These are phyloP conservation scores for Porites australiensis DNA, from an alignment of 64 coral and sea anemone species.

Conservation along the genomic window DNA sequence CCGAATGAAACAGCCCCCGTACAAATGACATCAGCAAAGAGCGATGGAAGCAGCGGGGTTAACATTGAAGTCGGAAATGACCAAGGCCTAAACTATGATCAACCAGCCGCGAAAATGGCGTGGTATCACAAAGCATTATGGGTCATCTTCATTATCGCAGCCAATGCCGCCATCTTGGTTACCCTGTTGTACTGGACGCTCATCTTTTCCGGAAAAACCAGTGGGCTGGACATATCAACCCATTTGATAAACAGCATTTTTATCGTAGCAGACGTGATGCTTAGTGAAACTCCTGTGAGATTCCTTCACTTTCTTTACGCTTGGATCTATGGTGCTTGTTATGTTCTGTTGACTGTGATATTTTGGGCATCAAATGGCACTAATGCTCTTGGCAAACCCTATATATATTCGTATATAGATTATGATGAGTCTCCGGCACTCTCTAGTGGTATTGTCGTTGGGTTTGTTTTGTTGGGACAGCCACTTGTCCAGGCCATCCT, in stretches of 20 bases:
- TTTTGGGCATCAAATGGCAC: conserved; percentile 73
- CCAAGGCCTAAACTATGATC: not conserved
- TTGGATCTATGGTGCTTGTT: conserved; percentile 40
- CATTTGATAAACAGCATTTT: conserved; percentile 76
- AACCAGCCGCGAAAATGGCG: conserved; percentile 18
- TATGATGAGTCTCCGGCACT: conserved; percentile 58
- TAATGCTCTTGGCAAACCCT: conserved; percentile 44
- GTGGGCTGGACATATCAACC: conserved; percentile 65
- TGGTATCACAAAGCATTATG: conserved; percentile 84
- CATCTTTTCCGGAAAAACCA: conserved; percentile 2
- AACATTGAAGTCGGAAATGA: conserved; percentile 21
- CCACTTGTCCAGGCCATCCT: conserved; percentile 63
- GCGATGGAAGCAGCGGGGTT: not conserved
- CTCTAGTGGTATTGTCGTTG: conserved; percentile 58
- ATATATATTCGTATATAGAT: conserved; percentile 71
- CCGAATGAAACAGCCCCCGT: conserved; percentile 42
- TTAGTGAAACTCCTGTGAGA: conserved; percentile 65
- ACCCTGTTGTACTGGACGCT: conserved; percentile 64
- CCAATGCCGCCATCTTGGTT: conserved; percentile 63
- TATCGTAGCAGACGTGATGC: conserved; percentile 64
- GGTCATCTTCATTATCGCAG: conserved; percentile 83
- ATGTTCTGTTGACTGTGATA: conserved; percentile 60
- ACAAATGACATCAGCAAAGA: conserved; percentile 23
- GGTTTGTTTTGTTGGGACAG: conserved; percentile 50
- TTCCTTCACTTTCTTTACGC: conserved; percentile 79